Evolutionary conservation across 2,888 invertebrate species (phyloP).

Genomic region (Eugnorisma glareosa): DNA sequence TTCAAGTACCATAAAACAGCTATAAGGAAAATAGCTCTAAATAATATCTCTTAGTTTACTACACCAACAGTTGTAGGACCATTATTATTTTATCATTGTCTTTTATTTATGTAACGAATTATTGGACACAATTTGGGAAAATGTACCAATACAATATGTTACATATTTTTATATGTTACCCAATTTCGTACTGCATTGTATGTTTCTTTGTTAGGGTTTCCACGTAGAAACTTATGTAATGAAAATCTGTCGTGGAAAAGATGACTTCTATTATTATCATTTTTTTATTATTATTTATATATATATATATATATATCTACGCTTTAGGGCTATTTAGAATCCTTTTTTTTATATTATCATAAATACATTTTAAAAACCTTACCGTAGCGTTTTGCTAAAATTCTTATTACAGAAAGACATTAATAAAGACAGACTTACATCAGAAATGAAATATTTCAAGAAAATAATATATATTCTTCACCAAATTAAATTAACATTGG

Average conservation of each 20-base stretch:
- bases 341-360: too few species aligned
- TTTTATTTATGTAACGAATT: constrained; percentile 56
- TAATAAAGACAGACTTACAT: too few species aligned
- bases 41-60: constrained; percentile 28
- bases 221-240: background rate
- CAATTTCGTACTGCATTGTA: constrained; percentile 51
- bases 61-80: constrained; percentile 9
- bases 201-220: constrained; percentile 42
- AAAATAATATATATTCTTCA: background rate
- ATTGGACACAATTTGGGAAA: constrained; percentile 55
- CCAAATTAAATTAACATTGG: background rate
- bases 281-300: too few species aligned
- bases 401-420: too few species aligned
- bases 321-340: background rate
- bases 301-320: too few species aligned
- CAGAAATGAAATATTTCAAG: background rate
- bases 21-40: constrained; percentile 38
- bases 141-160: constrained; percentile 53
- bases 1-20: constrained; percentile 38
- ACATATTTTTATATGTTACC: constrained; percentile 53
- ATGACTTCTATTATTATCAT: too few species aligned
- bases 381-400: background rate
- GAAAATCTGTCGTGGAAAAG: background rate
- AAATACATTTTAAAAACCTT: too few species aligned
- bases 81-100: constrained; percentile 45